phyloP scores from a whole-genome alignment of 2,888 invertebrate species.

The Leptinotarsa rubiginosa region DNA sequence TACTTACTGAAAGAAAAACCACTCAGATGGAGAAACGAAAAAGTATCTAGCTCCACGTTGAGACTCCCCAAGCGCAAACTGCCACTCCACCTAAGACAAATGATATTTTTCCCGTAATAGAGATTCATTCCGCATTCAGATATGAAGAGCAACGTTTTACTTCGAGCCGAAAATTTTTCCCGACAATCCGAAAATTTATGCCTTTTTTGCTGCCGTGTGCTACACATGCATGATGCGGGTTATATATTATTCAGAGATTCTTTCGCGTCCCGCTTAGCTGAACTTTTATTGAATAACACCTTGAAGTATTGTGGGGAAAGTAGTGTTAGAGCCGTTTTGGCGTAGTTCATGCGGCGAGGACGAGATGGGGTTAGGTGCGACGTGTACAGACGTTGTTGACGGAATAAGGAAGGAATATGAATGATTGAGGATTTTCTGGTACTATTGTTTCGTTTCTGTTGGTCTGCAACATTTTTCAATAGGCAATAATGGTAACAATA shows the following conservation, averaged over 20 bases:
- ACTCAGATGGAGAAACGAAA: background rate
- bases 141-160: constrained; percentile 58
- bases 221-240: constrained; percentile 58
- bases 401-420: background rate
- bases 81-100: constrained; percentile 43
- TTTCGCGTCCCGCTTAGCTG: constrained; percentile 53
- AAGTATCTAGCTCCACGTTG: background rate
- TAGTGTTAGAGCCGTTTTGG: constrained; percentile 27
- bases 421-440: background rate
- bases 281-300: constrained; percentile 54
- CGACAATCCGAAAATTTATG: constrained; percentile 63
- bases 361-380: background rate
- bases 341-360: background rate
- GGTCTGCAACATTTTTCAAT: too few species aligned
- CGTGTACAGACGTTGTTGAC: constrained; percentile 3
- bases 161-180: constrained; percentile 60
- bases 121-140: constrained; percentile 55
- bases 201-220: constrained; percentile 56
- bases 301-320: constrained; percentile 34
- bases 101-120: constrained; percentile 48
- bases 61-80: background rate
- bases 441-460: too few species aligned
- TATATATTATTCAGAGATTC: constrained; percentile 61
- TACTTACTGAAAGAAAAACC: background rate
- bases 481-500: too few species aligned